Conservation (phyloP, 2,888 invertebrate genomes). For the Drosophila affinis region DNA sequence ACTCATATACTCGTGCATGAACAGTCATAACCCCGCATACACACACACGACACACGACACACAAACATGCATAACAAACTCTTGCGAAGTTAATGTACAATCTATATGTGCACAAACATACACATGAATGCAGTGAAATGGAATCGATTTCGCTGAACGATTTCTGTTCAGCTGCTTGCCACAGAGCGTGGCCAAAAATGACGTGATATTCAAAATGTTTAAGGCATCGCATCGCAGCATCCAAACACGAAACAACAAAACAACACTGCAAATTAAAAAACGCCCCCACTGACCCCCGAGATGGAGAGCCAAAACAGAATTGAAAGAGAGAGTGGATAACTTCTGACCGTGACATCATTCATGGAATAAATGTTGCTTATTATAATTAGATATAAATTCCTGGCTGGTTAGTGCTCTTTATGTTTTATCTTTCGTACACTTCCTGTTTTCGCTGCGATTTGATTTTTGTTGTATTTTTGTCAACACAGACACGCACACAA, state of each 20-base stretch:
- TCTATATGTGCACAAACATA: slow-evolving; percentile 18
- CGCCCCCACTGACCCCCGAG: slow-evolving; percentile 34
- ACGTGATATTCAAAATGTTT: slow-evolving; percentile 36
- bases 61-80: slow-evolving; percentile 10
- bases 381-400: slow-evolving; percentile 14
- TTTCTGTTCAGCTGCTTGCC: slow-evolving; percentile 35
- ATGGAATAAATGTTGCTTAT: slow-evolving; percentile 1
- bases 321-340: slow-evolving; percentile 1
- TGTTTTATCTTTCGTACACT: slow-evolving; percentile 57
- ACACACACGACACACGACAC: not conserved
- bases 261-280: slow-evolving; percentile 18
- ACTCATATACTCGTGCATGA: slow-evolving; percentile 22
- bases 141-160: slow-evolving; percentile 38
- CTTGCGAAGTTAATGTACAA: slow-evolving; percentile 3
- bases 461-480: slow-evolving; percentile 68
- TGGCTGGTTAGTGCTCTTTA: slow-evolving; percentile 26
- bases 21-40: slow-evolving; percentile 33
- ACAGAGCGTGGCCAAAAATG: slow-evolving; percentile 26
- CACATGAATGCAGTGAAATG: slow-evolving; percentile 33
- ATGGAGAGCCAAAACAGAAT: not conserved
- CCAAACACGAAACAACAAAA: slow-evolving; percentile 23
- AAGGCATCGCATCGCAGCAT: slow-evolving; percentile 10
- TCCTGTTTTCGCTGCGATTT: slow-evolving; percentile 69
- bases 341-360: slow-evolving; percentile 13
- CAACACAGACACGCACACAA: slow-evolving; percentile 54